Conservation (phyloP, 2,797 vertebrate species). For the Pogonophryne albipinna region DNA sequence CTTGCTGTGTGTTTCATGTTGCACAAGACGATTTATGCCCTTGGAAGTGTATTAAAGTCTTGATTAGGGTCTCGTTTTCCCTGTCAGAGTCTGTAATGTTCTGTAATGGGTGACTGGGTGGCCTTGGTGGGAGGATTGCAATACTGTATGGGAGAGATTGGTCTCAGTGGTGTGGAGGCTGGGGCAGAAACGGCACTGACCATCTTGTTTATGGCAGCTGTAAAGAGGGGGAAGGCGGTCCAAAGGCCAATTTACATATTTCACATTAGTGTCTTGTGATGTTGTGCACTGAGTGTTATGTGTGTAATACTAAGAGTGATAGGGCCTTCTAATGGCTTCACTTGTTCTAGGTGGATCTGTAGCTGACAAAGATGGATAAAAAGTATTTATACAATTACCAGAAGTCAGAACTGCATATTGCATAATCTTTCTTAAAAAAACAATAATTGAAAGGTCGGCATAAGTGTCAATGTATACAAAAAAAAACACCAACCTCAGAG, state of each 20-base stretch:
- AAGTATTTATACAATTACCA: neutral
- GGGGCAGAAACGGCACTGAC: constrained; percentile 16
- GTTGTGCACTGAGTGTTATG: neutral
- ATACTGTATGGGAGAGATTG: constrained; percentile 33
- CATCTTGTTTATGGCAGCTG: constrained; percentile 13
- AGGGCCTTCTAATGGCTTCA: neutral
- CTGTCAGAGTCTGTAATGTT: constrained; percentile 77
- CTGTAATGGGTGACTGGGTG: constrained; percentile 61
- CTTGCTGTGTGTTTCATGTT: constrained; percentile 64
- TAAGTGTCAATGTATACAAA: no score
- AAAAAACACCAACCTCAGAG: no score
- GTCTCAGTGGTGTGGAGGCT: constrained; percentile 27
- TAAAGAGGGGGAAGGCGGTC: neutral
- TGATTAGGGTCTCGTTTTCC: constrained; percentile 77
- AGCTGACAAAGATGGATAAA: neutral
- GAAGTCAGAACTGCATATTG: no score
- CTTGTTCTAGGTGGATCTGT: neutral
- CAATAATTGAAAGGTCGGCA: no score
- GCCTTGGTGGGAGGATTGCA: constrained; percentile 37
- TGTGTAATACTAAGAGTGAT: no score
- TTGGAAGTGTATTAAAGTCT: constrained; percentile 78
- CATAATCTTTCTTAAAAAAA: no score
- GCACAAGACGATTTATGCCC: constrained; percentile 74
- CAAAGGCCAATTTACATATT: neutral
- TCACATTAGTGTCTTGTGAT: constrained; percentile 18